Evolutionary conservation across 2,797 vertebrate genomes (phyloP), one percentile per base, ranked within the genome.

Genomic region (Petrocephalus schoutedeni): DNA sequence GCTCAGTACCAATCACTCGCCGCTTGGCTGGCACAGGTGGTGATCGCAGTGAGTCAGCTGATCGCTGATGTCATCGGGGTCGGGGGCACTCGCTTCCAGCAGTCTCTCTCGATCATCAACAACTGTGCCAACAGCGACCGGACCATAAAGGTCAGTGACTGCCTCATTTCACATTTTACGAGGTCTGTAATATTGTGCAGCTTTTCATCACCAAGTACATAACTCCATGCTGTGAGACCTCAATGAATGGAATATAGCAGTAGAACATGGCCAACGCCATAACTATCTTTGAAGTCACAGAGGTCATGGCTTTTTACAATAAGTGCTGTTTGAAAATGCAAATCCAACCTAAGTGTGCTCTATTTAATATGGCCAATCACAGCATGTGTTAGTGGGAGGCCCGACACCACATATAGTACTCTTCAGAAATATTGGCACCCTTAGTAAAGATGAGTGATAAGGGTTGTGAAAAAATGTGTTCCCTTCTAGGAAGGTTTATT

Each of bases 71-170:
- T 99, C 87, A 97, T 98, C 28, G 98, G 98, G 77, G 99, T 99
- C 0, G 98, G 98, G 21, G 98, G 98, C 28, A 99, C 97, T 6
- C 96, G 98, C 32, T 99, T 99, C 94, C 98, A 99, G 93, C 98
- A 99, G 89, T 99, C 98, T 16, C 96, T 99, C 53, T 99, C 98
- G 83, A 97, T 99, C 92, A 97, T 99, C 92, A 99, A 99, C 93
- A 99, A 99, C 93, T 99, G 97, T 91, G 98, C 98, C 94, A 99
- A 99, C 93, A 97, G 96, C 0, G 98, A 99, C 94, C 97, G 97
- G 90, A 95, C 92, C 90, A 96, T 99, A 93, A 99, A 99, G 97
- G 98, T 99, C 89, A 89, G 95, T 67, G 87, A 77, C 4, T 6
- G 19, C 45, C 49, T 21, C 41, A 21, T 57, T 12, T 87, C 23